Evolutionary conservation across 1,140 invertebrate species (phyloP), one percentile per base, ranked within the genome.

Genomic region (Pteromalus puparum): DNA sequence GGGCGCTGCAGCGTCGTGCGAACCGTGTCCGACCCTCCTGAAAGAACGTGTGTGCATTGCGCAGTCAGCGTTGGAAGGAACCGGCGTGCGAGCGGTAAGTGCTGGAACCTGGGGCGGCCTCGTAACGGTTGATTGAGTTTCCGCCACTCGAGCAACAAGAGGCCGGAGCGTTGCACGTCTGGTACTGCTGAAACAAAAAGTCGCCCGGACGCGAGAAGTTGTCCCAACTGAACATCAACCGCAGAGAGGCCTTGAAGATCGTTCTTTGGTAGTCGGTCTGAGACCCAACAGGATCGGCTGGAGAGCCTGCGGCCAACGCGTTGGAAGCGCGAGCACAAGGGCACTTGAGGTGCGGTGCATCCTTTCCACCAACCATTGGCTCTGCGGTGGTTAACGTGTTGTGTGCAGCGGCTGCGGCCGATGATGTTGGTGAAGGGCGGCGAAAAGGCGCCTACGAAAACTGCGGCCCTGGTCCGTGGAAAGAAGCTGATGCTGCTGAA

Each of bases 291-390:
- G 61, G 7, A 92, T n/a, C 88, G 15, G 88, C 86, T 15, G 90
- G 42, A 93, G 83, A 28, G 84, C 84, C 9, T 88, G 61, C 6
- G 86, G 72, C 91, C 92, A 85, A 1, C 65, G 73, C 6, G 21
- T 61, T 1, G 21, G 91, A n/a, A 0, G 65, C 68, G 10, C 88
- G n/a, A 88, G 61, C 88, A 89, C 77, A 86, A 90, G 48, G 5
- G 90, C 48, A 24, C 75, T 92, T 92, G 10, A 92, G 84, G 86
- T 86, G 6, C 90, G 72, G 80, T 92, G 89, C 12, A 85, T 86
- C 4, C 89, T 28, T 77, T 92, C 91, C 18, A 91, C 83, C 21
- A 91, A 80, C 90, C 91, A 53, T 92, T 91, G 0, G 88, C 84
- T n/a, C 53, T 85, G 81, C 13, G 88, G 74, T 91, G 89, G 81